Evolutionary conservation across 2,888 invertebrate genomes (phyloP).

Genomic region (Polydrusus pterygomalis): DNA sequence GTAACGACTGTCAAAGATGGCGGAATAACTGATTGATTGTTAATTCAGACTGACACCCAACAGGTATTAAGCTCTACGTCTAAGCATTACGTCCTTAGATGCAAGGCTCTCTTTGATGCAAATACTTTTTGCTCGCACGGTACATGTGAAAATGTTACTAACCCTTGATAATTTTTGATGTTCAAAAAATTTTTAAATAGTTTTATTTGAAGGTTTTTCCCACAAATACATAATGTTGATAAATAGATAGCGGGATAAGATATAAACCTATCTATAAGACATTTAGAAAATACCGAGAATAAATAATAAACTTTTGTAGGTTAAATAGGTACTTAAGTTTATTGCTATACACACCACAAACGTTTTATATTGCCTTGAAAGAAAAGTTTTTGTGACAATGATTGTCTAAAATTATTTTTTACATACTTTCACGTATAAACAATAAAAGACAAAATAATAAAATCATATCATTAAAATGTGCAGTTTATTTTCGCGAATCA

Average conservation of each 20-base stretch:
- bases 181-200: no score
- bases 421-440: slow-evolving; percentile 43
- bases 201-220: slow-evolving; percentile 9
- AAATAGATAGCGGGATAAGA: neutral
- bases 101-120: no score
- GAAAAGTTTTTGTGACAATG: neutral
- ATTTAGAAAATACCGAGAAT: slow-evolving; percentile 2
- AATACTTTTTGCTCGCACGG: no score
- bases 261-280: neutral
- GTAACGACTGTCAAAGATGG: no score
- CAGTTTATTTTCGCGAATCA: slow-evolving; percentile 36
- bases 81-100: no score
- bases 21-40: no score
- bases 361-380: neutral
- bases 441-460: slow-evolving; percentile 43
- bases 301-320: neutral
- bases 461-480: slow-evolving; percentile 36
- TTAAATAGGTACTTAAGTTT: neutral
- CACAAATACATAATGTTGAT: slow-evolving; percentile 2
- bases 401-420: slow-evolving; percentile 11
- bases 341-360: neutral
- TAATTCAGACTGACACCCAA: no score
- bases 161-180: no score
- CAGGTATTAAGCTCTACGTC: no score
- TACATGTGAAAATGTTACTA: neutral